Conservation (phyloP, 2,797 vertebrate genomes). For the Anisognathus igniventris region DNA sequence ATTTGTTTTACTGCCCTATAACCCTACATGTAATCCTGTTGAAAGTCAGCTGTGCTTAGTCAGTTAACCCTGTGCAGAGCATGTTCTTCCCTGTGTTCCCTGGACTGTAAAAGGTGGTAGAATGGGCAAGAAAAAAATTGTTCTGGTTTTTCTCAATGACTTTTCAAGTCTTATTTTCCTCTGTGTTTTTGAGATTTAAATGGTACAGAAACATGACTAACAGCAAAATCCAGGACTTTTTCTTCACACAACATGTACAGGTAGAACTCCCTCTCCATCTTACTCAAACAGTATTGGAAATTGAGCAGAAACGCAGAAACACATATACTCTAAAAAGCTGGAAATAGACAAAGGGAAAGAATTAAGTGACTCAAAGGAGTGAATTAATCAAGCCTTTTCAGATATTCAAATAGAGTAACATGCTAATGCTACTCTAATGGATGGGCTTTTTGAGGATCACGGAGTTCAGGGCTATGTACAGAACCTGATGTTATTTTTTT, state of each 20-base stretch:
- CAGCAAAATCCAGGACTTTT: neutral
- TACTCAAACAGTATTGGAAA: neutral
- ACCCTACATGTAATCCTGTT: neutral
- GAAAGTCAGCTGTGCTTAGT: neutral
- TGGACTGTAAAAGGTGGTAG: neutral
- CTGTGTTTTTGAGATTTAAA: neutral
- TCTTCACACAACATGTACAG: neutral
- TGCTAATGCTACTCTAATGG: neutral
- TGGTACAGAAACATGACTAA: neutral
- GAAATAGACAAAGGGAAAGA: neutral
- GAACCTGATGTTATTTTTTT: neutral
- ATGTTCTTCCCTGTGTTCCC: neutral
- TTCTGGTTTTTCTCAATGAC: neutral
- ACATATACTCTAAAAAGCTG: neutral
- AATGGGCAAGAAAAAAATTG: neutral
- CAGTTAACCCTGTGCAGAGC: neutral
- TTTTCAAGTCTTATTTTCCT: neutral
- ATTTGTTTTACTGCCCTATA: neutral
- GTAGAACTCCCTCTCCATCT: neutral
- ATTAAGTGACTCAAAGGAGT: neutral
- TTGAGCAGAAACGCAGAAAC: neutral
- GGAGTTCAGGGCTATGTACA: neutral
- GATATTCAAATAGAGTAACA: neutral
- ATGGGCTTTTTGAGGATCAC: neutral
- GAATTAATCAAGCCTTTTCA: neutral